phyloP scores from a whole-genome alignment of 2,888 invertebrate species.

The Cataglyphis livida region DNA sequence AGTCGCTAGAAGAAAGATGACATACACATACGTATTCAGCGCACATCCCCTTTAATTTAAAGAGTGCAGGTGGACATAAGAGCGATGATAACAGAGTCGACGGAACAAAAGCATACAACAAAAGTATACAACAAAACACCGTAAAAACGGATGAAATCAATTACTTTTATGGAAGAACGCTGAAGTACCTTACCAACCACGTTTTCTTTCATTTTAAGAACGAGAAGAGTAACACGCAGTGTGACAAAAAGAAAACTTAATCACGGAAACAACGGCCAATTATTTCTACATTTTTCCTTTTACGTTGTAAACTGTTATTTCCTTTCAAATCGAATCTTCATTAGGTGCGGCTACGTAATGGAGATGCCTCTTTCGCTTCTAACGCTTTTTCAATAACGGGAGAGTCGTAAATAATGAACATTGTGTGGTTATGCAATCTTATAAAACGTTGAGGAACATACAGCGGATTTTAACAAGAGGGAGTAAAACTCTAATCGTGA shows the following conservation, averaged over 20 bases:
- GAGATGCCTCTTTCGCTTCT: background rate
- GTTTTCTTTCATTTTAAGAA: slow-evolving; percentile 36
- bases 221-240: background rate
- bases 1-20: slow-evolving; percentile 19
- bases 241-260: background rate
- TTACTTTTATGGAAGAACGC: slow-evolving; percentile 48
- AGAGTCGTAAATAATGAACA: slow-evolving; percentile 4
- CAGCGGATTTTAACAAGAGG: slow-evolving; percentile 11
- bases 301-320: background rate
- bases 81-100: slow-evolving; percentile 25
- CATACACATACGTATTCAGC: slow-evolving; percentile 33
- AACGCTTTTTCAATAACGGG: background rate
- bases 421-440: slow-evolving; percentile 23
- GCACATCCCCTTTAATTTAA: slow-evolving; percentile 52
- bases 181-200: slow-evolving; percentile 13
- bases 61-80: slow-evolving; percentile 37
- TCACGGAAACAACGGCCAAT: slow-evolving; percentile 7
- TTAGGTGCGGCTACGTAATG: background rate
- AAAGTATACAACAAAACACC: slow-evolving; percentile 34
- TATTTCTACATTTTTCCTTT: slow-evolving; percentile 5
- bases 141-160: slow-evolving; percentile 48
- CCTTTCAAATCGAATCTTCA: background rate
- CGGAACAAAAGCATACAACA: slow-evolving; percentile 31
- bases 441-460: slow-evolving; percentile 25
- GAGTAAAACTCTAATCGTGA: slow-evolving; percentile 46